Evolutionary conservation across 64 coral and sea anemone genomes (phyloP).

Genomic region (Pachyseris speciosa): DNA sequence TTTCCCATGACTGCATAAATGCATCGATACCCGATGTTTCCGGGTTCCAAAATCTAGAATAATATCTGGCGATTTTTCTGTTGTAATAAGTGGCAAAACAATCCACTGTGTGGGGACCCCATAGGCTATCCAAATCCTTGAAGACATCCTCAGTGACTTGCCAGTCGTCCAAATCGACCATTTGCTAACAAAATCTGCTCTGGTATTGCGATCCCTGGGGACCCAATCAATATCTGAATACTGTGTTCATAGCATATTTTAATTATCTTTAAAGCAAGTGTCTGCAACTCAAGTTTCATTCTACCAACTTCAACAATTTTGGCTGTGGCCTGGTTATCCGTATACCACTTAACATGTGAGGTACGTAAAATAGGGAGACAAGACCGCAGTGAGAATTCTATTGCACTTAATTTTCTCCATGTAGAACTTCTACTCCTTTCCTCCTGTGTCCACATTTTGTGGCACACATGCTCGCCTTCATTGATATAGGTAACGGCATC

Average conservation of each 20-base stretch:
- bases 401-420: not conserved
- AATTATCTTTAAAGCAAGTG: not conserved
- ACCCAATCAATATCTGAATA: not conserved
- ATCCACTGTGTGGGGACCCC: not conserved
- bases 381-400: not conserved
- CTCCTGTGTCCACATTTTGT: not conserved
- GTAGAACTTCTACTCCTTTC: not conserved
- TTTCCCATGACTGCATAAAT: not conserved
- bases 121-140: not conserved
- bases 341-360: not conserved
- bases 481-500: not conserved
- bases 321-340: not conserved
- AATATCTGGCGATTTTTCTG: not conserved
- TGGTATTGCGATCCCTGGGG: not conserved
- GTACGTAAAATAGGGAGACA: not conserved
- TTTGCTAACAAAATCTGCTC: not conserved
- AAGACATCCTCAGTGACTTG: not conserved
- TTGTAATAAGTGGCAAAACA: slow-evolving; percentile 1
- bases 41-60: not conserved
- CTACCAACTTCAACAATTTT: not conserved
- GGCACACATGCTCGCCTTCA: not conserved
- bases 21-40: not conserved
- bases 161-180: not conserved
- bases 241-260: not conserved
- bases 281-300: not conserved